Conservation (phyloP, 2,797 vertebrate species). For the Columba guinea region DNA sequence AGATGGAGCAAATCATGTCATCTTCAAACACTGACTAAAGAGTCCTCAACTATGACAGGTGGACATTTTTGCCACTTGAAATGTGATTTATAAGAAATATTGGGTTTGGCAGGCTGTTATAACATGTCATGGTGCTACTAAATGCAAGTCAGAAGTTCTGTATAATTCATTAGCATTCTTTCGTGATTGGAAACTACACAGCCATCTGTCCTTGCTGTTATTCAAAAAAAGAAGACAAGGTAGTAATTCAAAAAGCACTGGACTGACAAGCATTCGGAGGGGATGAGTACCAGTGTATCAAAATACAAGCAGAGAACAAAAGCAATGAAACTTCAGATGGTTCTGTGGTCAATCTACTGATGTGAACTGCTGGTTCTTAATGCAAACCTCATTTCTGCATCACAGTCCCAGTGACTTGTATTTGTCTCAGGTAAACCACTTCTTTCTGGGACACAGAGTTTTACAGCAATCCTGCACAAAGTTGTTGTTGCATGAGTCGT, state of each 20-base stretch:
- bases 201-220: not conserved
- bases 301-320: not conserved
- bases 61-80: not conserved
- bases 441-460: not conserved
- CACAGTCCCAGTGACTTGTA: not conserved
- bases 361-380: not conserved
- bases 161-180: slow-evolving; percentile 33
- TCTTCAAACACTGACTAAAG: not conserved
- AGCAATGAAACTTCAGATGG: not conserved
- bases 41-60: not conserved
- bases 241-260: not conserved
- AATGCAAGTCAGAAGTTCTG: not conserved
- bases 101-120: not conserved
- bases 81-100: slow-evolving; percentile 18
- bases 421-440: not conserved
- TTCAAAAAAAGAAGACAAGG: not conserved
- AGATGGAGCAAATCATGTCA: not conserved
- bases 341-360: not conserved
- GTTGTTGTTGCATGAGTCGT: not conserved
- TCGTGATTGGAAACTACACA: not conserved
- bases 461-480: not conserved
- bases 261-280: not conserved
- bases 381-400: not conserved
- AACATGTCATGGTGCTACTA: not conserved
- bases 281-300: not conserved